Conservation (phyloP, 1,140 invertebrate species). For the Panagrolaimus sp. region DNA sequence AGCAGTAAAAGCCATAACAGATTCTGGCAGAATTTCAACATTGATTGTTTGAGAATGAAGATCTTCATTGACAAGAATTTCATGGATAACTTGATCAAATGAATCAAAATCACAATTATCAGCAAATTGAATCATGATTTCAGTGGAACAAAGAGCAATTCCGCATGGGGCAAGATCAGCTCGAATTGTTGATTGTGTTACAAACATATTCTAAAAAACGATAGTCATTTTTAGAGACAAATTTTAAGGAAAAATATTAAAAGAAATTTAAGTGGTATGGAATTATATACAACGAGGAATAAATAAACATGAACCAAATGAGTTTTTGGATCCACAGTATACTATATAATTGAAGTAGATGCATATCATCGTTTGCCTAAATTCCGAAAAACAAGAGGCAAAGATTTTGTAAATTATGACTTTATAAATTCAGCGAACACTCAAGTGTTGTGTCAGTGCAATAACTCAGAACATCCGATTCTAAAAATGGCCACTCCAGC, state of each 20-base stretch:
- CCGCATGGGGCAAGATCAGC: constrained; percentile 1
- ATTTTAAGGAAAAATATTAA: not conserved
- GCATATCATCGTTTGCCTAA: no score
- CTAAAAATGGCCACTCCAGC: no score
- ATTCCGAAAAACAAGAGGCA: no score
- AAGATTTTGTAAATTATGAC: no score
- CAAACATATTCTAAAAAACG: not conserved
- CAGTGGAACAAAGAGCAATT: not conserved
- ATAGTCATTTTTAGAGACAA: not conserved
- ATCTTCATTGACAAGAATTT: constrained; percentile 1
- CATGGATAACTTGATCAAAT: not conserved
- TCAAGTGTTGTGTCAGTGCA: no score
- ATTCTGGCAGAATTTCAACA: not conserved
- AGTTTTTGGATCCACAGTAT: no score
- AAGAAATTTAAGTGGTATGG: no score
- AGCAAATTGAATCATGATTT: not conserved
- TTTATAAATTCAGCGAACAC: no score
- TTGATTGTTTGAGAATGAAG: not conserved
- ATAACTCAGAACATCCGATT: no score
- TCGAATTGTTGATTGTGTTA: not conserved
- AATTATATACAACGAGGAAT: no score
- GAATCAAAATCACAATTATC: not conserved
- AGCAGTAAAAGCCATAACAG: not conserved
- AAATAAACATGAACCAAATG: no score
- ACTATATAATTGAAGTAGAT: no score